A percentile compares a stretch with the other conserved stretches of the same genome.
Evolutionary conservation across 2,797 vertebrate species (phyloP).

Genomic region (Sebastes kiyomatsui): DNA sequence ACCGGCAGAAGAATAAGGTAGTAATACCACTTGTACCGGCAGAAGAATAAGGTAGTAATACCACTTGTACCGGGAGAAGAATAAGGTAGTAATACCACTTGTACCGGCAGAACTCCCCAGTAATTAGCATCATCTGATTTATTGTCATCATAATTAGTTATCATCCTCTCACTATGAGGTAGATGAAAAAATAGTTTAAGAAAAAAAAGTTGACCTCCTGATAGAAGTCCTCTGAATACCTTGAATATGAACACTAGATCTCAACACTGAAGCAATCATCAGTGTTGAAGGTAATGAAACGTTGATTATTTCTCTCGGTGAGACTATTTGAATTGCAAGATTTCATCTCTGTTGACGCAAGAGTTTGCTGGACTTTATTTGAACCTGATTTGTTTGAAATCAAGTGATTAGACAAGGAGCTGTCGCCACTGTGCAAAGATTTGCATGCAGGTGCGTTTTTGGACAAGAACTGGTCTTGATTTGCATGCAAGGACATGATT

Average conservation of each 20-base stretch:
- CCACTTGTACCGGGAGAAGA: too few relatives aligned
- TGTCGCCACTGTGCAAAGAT: background rate
- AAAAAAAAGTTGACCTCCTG: background rate
- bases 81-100: background rate
- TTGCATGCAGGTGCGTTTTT: slow-evolving; percentile 36
- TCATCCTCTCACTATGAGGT: background rate
- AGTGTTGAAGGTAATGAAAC: background rate
- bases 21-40: background rate
- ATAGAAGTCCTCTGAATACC: background rate
- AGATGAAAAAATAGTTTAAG: background rate
- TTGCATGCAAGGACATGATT: slow-evolving; percentile 35
- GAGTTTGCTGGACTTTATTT: background rate
- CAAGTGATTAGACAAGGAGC: background rate
- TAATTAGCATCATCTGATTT: background rate
- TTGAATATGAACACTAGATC: too few relatives aligned
- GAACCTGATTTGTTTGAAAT: slow-evolving; percentile 18
- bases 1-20: too few relatives aligned
- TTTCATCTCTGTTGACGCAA: background rate
- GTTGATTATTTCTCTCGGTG: background rate
- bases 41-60: background rate
- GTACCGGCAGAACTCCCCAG: background rate
- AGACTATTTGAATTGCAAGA: background rate
- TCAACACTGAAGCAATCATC: background rate
- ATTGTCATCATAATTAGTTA: background rate
- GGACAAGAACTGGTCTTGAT: slow-evolving; percentile 8